Conservation (phyloP, 1,140 invertebrate species). For the Homalodisca vitripennis region DNA sequence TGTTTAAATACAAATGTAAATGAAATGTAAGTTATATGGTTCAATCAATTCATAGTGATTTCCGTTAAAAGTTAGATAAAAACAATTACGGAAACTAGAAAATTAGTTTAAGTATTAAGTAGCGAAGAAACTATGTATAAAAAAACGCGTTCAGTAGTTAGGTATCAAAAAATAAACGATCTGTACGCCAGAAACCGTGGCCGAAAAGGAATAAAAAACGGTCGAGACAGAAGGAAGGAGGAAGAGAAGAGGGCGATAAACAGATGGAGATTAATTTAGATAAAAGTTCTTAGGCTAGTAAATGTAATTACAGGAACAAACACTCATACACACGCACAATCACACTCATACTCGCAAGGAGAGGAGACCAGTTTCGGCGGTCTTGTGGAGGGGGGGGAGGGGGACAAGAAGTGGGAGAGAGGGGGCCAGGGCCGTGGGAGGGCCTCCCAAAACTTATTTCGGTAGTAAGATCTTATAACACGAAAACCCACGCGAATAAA, state of each 20-base stretch:
- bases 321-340: neutral
- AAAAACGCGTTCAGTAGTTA: too few relatives aligned
- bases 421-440: slow-evolving; percentile 5
- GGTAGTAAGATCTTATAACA: too few relatives aligned
- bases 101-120: too few relatives aligned
- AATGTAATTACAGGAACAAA: slow-evolving; percentile 10
- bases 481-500: slow-evolving; percentile 1
- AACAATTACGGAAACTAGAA: too few relatives aligned
- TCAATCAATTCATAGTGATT: too few relatives aligned
- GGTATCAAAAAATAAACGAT: too few relatives aligned
- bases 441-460: neutral
- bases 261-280: neutral
- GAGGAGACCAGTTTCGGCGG: slow-evolving; percentile 16
- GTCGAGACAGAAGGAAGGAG: neutral
- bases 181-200: too few relatives aligned
- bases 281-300: slow-evolving; percentile 21
- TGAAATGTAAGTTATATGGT: too few relatives aligned
- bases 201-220: too few relatives aligned
- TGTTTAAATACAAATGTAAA: too few relatives aligned
- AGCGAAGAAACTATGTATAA: too few relatives aligned
- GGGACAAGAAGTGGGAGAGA: slow-evolving; percentile 12
- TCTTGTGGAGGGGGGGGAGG: neutral
- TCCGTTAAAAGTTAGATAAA: too few relatives aligned
- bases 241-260: neutral
- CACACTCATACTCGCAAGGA: neutral